A percentile compares a stretch with the other conserved stretches of the same genome.
Evolutionary conservation across 2,888 invertebrate genomes (phyloP).

Genomic region (Chesias legatella): DNA sequence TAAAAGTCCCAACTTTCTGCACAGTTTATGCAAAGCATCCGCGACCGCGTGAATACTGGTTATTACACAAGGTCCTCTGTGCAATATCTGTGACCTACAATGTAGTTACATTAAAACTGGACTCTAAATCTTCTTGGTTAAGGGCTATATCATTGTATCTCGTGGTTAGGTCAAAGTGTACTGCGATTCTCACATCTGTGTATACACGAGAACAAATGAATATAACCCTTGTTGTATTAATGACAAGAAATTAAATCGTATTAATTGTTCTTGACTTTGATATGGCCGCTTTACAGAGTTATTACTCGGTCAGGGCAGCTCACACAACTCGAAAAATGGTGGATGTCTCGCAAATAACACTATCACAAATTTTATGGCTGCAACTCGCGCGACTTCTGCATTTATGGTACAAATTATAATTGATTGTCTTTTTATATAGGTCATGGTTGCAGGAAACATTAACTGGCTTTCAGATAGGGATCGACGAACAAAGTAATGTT

Average conservation of each 20-base stretch:
- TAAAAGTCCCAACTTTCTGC: conserved; percentile 12
- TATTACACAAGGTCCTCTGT: conserved; percentile 61
- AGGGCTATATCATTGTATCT: conserved; percentile 50
- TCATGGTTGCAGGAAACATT: conserved; percentile 48
- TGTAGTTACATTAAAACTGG: conserved; percentile 42
- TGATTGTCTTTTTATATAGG: conserved; percentile 58
- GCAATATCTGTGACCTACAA: conserved; percentile 68
- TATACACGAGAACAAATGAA: conserved; percentile 40
- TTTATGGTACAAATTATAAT: conserved; percentile 60
- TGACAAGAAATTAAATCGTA: conserved; percentile 49
- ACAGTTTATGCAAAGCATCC: conserved; percentile 40
- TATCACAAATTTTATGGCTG: conserved; percentile 43
- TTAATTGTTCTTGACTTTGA: conserved; percentile 53
- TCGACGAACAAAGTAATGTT: conserved; percentile 44
- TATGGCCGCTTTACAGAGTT: conserved; percentile 63
- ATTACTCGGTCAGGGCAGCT: conserved; percentile 31
- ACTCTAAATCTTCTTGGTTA: conserved; percentile 46
- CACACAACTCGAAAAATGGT: conserved; percentile 8
- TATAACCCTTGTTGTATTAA: conserved; percentile 48
- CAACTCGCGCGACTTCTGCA: conserved; percentile 49
- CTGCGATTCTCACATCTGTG: conserved; percentile 53
- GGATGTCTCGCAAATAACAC: conserved; percentile 30
- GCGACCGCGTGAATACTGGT: conserved; percentile 47
- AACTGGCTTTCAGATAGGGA: conserved; percentile 49
- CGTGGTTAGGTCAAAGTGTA: conserved; percentile 59